Base-by-base conservation (phyloP, 2,797 vertebrate genomes). In the Rousettus madagascariensis region DNA sequence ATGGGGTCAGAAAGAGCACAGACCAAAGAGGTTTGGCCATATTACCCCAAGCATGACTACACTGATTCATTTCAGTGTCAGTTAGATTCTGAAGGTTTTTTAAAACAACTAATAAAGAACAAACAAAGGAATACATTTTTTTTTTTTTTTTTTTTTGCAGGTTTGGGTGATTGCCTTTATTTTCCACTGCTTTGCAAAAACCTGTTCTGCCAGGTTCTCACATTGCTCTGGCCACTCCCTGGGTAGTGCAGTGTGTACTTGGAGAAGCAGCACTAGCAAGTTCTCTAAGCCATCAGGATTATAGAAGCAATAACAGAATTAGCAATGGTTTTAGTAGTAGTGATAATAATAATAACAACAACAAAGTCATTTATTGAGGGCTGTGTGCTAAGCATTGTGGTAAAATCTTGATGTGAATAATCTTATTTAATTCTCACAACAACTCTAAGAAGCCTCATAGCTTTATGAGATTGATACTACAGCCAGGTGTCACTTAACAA, bases 161-260 rank as follows among this genome's bases (percentile, higher is more conserved):
- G 71, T 85, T 90, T 94, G 63, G 33, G 30, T 93, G 93, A 90
- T 94, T 51, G 28, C 86, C 86, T 78, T 92, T 96, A 87, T 74
- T 97, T 95, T 82, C 80, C 93, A 86, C 49, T 61, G 66, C 92
- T 94, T 90, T 94, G 68, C 49, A 75, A 79, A 94, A 96, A 95
- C 96, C 89, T 68, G 96, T 95, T 95, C 72, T 46, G 69, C 96
- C 94, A 92, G 97, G 86, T 96, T 96, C 96, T 92, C 88, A 88
- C 69, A 30, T 16, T 20, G 77, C 57, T 83, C 28, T 22, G 71
- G 84, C 75, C 92, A 46, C 94, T 86, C 86, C 90, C 61, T 26
- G 65, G 51, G 86, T 51, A 66, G 46, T 19, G 51, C 46, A 8
- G 26, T 9, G 12, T 19, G 10, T 20, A 51, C 65, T 26, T 19